Percentiles rank a stretch among this genome's conserved stretches.
These are phyloP conservation scores for Hemistola chrysoprasaria DNA, from an alignment of 2,888 invertebrate species.

Conservation along the genomic window DNA sequence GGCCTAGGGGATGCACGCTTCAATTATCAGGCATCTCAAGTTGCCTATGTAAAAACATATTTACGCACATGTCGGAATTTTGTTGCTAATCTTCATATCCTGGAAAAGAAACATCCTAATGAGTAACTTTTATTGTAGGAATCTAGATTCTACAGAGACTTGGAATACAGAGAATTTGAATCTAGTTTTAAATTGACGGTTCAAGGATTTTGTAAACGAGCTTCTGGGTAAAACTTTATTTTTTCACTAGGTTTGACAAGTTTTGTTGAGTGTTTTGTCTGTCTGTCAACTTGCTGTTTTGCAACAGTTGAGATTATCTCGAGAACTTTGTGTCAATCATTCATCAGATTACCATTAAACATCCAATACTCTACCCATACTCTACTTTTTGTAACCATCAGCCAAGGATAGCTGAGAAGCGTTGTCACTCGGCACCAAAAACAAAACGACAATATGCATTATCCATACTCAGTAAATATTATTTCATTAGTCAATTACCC, in stretches of 20 bases:
- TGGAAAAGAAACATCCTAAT: too few relatives aligned
- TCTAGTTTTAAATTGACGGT: too few relatives aligned
- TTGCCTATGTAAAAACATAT: slow-evolving; percentile 17
- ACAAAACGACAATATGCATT: slow-evolving; percentile 37
- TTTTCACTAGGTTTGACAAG: too few relatives aligned
- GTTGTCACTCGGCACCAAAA: slow-evolving; percentile 24
- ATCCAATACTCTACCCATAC: slow-evolving; percentile 2
- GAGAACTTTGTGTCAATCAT: slow-evolving; percentile 10
- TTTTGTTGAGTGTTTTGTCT: too few relatives aligned
- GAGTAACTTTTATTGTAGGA: too few relatives aligned
- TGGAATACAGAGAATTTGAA: too few relatives aligned
- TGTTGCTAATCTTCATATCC: slow-evolving; percentile 7
- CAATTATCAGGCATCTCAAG: slow-evolving; percentile 22
- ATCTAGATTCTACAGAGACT: too few relatives aligned
- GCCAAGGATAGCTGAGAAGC: slow-evolving; percentile 9
- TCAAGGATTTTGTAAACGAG: too few relatives aligned
- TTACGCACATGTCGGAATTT: slow-evolving; percentile 15
- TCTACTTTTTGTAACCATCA: slow-evolving; percentile 23
- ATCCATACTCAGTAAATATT: slow-evolving; percentile 32
- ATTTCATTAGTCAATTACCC: slow-evolving; percentile 72
- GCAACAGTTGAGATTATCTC: too few relatives aligned
- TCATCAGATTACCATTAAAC: slow-evolving; percentile 13
- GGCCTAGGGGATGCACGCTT: slow-evolving; percentile 41
- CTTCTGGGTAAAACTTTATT: too few relatives aligned
- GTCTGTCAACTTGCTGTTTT: too few relatives aligned